phyloP scores from a whole-genome alignment of 2,888 invertebrate species.

The Stenichneumon culpator region DNA sequence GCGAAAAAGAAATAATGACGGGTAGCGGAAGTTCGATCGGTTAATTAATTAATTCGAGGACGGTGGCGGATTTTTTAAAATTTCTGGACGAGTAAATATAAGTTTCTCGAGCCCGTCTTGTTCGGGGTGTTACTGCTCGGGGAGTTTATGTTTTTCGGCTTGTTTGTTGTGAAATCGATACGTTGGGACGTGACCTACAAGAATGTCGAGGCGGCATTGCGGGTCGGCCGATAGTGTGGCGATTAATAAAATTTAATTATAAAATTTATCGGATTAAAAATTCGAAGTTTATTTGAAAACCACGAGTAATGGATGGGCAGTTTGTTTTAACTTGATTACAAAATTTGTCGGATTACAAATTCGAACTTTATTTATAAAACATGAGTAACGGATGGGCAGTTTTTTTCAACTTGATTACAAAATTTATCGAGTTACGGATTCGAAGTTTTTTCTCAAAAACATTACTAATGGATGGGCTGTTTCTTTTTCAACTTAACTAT shows the following conservation, averaged over 20 bases:
- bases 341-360: background rate
- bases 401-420: no score
- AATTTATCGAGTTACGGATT: background rate
- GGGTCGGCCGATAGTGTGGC: background rate
- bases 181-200: background rate
- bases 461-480: no score
- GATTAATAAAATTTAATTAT: background rate
- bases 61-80: background rate
- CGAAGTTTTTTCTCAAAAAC: background rate
- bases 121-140: background rate
- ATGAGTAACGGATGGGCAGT: background rate
- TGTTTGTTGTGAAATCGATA: background rate
- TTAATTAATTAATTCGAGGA: background rate
- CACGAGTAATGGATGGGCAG: no score
- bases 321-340: no score
- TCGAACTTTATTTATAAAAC: background rate
- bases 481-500: background rate
- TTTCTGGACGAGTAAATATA: background rate
- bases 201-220: background rate
- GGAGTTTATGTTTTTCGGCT: background rate
- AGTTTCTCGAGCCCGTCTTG: background rate
- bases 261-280: background rate
- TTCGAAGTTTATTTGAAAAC: background rate
- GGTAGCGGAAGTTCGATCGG: background rate
- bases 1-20: background rate